These are phyloP conservation scores for Candidula unifasciata DNA, from an alignment of 2,888 invertebrate species.

Conservation along the genomic window DNA sequence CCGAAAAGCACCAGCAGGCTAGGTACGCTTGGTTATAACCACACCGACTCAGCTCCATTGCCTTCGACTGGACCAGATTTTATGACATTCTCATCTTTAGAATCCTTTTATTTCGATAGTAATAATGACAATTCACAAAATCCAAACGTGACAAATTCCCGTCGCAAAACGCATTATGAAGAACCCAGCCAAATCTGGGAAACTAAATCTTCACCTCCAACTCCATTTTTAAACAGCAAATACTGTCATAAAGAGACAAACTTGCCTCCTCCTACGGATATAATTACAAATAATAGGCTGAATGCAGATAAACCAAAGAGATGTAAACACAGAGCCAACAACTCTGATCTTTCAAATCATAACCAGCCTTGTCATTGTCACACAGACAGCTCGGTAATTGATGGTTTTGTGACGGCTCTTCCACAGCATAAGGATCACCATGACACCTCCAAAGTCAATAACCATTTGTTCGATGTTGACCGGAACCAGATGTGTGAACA, in stretches of 20 bases:
- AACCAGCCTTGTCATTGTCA: not conserved
- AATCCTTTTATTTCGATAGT: not conserved
- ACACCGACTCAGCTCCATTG: not conserved
- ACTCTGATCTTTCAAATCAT: not conserved
- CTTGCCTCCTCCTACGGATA: not conserved
- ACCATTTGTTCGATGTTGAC: not conserved
- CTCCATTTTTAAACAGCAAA: not conserved
- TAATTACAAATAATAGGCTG: too few species aligned
- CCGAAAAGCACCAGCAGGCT: not conserved
- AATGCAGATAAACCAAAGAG: not conserved
- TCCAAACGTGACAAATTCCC: not conserved
- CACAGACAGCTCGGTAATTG: not conserved
- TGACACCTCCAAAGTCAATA: too few species aligned
- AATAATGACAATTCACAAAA: not conserved
- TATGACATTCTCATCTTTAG: not conserved
- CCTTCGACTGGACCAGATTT: not conserved
- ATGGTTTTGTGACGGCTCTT: not conserved
- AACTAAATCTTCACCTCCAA: not conserved
- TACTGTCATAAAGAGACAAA: not conserved
- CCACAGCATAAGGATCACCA: too few species aligned
- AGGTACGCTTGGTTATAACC: not conserved
- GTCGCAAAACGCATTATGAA: not conserved
- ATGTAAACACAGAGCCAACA: not conserved
- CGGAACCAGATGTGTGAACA: not conserved
- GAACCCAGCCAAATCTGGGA: not conserved